These are phyloP conservation scores for Caenorhabditis sulstoni DNA, from an alignment of 2,888 invertebrate species.

Conservation along the genomic window DNA sequence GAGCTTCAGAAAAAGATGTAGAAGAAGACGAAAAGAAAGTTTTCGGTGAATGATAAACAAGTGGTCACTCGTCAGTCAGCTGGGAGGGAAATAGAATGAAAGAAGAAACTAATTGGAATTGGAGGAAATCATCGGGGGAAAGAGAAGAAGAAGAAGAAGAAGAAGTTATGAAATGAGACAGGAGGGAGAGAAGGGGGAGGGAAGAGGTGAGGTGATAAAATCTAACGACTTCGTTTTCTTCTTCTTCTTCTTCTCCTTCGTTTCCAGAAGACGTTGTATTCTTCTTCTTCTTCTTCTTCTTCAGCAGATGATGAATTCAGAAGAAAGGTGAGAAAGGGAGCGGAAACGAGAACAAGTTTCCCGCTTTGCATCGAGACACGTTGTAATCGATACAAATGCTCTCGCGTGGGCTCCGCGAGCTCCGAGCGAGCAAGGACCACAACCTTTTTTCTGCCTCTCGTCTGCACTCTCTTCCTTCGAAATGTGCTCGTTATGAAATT, in stretches of 20 bases:
- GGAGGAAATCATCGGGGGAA: neutral
- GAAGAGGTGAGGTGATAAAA: constrained; percentile 44
- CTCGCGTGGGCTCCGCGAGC: too few species aligned
- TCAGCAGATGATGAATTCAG: neutral
- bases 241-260: constrained; percentile 1
- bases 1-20: too few species aligned
- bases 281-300: neutral
- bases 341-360: too few species aligned
- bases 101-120: constrained; percentile 8
- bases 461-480: neutral
- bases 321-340: too few species aligned
- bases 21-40: too few species aligned
- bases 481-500: neutral
- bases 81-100: neutral
- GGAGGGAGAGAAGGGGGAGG: neutral
- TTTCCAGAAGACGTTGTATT: neutral
- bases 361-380: too few species aligned
- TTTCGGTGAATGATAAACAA: neutral
- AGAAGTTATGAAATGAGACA: constrained; percentile 11
- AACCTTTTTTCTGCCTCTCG: neutral
- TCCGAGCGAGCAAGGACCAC: too few species aligned
- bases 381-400: constrained; percentile 9
- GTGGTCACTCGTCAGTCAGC: neutral
- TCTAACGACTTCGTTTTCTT: constrained; percentile 53
- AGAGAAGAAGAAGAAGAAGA: neutral